Evolutionary conservation across 2,888 invertebrate species (phyloP), one percentile per base, ranked within the genome.

Genomic region (Lasioglossum figueresi): DNA sequence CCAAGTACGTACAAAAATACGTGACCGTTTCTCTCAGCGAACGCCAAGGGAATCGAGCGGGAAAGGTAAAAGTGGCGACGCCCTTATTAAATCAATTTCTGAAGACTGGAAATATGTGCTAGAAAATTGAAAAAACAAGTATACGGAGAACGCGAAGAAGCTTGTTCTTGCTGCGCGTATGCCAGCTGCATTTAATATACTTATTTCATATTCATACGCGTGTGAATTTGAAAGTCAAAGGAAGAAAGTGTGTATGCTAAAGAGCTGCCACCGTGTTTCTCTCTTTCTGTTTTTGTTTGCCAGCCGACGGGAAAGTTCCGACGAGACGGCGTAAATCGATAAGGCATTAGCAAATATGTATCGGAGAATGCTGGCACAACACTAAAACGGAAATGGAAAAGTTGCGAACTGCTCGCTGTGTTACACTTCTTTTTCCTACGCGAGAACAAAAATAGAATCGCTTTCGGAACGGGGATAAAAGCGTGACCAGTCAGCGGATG

Each of bases 161-260:
- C 45, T 72, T 66, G 66, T 66, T 27, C 14, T 16, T 1, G 23
- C 6, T 16, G 23, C 4, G 68, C 16, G 10, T 70, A 37, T 27
- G 34, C 37, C 19, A 6, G 56, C 56, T 8, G 8, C 4, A 16
- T 78, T 78, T 71, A 71, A 78, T 43, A 56, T 16, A 16, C 43
- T 68, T 37, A 48, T 10, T 77, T 68, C 23, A 77, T 68, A 77
- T 68, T 48, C 68, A 48, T 48, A 48, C 68, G 23, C 16, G 31
- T 19, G 48, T 19, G 48, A 68, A 68, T 77, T 77, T 77, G 37
- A 68, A 68, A 68, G 48, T 68, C 66, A 76, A 66, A 66, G 76
- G 23, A n/a, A 23, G 66, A 23, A 76, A 68, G 66, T 27, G 10
- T 31, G 31, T 63, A 76, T 66, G 45, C 45, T 76, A 66, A 76